phyloP scores from a whole-genome alignment of 1,140 invertebrate genomes.

The Aricia agestis region DNA sequence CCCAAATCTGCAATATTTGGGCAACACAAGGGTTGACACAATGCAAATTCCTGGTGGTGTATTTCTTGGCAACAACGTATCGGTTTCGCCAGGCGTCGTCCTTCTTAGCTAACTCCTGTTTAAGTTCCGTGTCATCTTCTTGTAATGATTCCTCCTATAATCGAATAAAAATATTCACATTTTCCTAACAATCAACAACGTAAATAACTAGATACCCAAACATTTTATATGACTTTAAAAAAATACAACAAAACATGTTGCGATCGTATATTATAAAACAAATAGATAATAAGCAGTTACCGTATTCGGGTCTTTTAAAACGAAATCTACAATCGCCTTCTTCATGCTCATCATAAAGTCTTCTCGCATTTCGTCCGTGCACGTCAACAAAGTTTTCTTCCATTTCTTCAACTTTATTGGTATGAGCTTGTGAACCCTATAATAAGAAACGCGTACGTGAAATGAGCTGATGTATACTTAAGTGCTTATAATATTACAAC shows the following conservation, averaged over 20 bases:
- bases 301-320: slow-evolving; percentile 84
- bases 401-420: slow-evolving; percentile 77
- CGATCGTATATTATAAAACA: too few relatives aligned
- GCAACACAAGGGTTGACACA: slow-evolving; percentile 89
- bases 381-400: slow-evolving; percentile 75
- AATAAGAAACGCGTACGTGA: slow-evolving; percentile 24
- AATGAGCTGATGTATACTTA: neutral
- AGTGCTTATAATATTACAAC: too few relatives aligned
- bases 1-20: slow-evolving; percentile 89
- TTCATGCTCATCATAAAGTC: slow-evolving; percentile 91
- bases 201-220: too few relatives aligned
- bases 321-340: slow-evolving; percentile 92
- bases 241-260: too few relatives aligned
- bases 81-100: slow-evolving; percentile 80
- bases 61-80: slow-evolving; percentile 53
- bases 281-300: slow-evolving; percentile 28
- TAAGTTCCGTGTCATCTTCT: slow-evolving; percentile 72
- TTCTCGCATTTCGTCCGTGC: slow-evolving; percentile 82
- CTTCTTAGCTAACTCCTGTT: slow-evolving; percentile 79
- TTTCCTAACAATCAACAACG: too few relatives aligned
- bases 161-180: slow-evolving; percentile 2
- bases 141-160: slow-evolving; percentile 65
- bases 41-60: slow-evolving; percentile 80
- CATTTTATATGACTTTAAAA: too few relatives aligned
- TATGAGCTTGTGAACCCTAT: slow-evolving; percentile 67